phyloP scores from a whole-genome alignment of 2,888 invertebrate species.

The Phoenoteleia sp. region DNA sequence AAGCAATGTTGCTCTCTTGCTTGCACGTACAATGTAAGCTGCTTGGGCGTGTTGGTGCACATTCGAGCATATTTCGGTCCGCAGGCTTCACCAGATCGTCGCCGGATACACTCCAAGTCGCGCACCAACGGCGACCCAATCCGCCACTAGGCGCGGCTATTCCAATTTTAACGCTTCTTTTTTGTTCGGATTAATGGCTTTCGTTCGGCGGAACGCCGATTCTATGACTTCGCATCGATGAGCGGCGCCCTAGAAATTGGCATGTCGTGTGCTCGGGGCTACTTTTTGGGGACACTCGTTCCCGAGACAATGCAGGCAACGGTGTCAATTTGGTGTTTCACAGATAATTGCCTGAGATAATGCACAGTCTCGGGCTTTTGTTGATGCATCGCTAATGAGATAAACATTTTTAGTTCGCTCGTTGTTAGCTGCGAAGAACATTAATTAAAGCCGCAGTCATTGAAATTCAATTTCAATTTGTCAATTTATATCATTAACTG shows the following conservation, averaged over 20 bases:
- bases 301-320: too few species aligned
- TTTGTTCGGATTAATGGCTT: conserved; percentile 31
- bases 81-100: conserved; percentile 61
- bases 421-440: too few species aligned
- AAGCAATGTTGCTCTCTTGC: conserved; percentile 50
- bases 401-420: too few species aligned
- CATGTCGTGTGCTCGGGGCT: neutral
- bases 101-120: conserved; percentile 51
- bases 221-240: neutral
- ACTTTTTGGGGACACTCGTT: neutral
- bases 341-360: too few species aligned
- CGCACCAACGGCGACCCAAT: conserved; percentile 38
- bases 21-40: conserved; percentile 55
- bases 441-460: too few species aligned
- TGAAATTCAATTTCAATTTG: too few species aligned
- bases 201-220: conserved; percentile 8
- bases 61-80: conserved; percentile 71
- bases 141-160: conserved; percentile 28
- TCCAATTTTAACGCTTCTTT: conserved; percentile 56
- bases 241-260: neutral
- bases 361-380: too few species aligned
- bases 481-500: too few species aligned
- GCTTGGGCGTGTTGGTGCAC: conserved; percentile 38
- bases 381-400: too few species aligned
- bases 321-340: too few species aligned